phyloP scores from a whole-genome alignment of 2,797 vertebrate genomes.

The Myotis findleyi region DNA sequence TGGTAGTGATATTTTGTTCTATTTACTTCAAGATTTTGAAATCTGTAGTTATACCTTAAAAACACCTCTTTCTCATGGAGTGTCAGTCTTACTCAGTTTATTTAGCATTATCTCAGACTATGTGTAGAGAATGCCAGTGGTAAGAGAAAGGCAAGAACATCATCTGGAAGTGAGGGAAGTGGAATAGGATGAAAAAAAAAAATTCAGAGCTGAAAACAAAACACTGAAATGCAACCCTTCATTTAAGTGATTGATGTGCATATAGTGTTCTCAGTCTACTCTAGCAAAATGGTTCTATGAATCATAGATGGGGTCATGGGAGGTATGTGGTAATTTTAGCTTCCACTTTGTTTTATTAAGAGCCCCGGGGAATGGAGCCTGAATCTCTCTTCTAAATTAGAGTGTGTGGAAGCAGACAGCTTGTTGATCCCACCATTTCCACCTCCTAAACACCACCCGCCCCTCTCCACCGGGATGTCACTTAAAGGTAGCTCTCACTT shows the following conservation, averaged over 20 bases:
- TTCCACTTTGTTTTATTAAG: background rate
- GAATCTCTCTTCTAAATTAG: background rate
- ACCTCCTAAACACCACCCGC: fast-evolving
- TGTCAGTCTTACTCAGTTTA: background rate
- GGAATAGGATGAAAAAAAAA: background rate
- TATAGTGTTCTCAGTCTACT: background rate
- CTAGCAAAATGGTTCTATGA: conserved; percentile 10
- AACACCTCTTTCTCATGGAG: background rate
- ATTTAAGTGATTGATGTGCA: background rate
- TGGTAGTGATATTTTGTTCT: background rate
- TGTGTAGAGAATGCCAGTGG: background rate
- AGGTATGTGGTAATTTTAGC: background rate
- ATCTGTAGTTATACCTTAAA: background rate
- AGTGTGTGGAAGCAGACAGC: background rate
- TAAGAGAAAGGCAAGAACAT: background rate
- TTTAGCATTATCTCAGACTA: background rate
- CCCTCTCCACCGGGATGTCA: background rate
- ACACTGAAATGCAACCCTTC: background rate
- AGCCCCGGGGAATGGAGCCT: background rate
- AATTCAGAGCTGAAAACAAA: background rate
- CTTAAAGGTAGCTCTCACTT: background rate
- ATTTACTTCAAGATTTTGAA: conserved; percentile 21
- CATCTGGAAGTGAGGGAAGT: background rate
- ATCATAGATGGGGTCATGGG: background rate
- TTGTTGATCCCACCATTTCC: background rate